Base-by-base conservation (phyloP, 2,888 invertebrate species). In the Eupithecia abbreviata region DNA sequence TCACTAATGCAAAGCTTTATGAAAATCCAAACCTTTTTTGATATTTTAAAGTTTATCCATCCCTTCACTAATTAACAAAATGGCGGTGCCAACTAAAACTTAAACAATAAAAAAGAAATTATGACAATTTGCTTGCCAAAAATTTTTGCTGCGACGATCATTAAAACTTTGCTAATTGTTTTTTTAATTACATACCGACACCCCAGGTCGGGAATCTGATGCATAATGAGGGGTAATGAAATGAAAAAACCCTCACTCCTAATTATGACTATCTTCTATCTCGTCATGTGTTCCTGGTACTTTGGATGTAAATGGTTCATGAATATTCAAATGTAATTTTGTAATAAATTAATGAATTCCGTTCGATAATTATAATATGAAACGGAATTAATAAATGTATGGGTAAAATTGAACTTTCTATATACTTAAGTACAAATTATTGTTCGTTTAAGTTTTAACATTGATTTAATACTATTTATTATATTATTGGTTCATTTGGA, bases 161-260 rank as follows among this genome's bases (percentile, higher is more conserved):
- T 87, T 86, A 85, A 86, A 87, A 87, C 83, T 87, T 86, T 82
- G 66, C 75, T 85, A 83, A 87, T 87, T 84, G 83, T 82, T 85
- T 84, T 85, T 84, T 84, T 82, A 75, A 83, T 85, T 84, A 85
- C 84, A 85, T 82, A 30, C 70, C 18, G 58, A 81, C 78, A 66
- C 80, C 80, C 72, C 67, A 76, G 81, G 58, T 71, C 58, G 10
- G 66, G 42, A 70, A 55, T 62, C 67, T 12, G 4, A 45, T 18
- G 62, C 49, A 71, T 65, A 75, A 78, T 75, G 79, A 72, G 81
- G 75, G 74, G 77, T 77, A 81, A 77, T 62, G 81, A 30, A 30
- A 30, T 30, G 30, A 30, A 30, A 30, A 30, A 30, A 77, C 74
- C 78, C 75, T 72, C 78, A 78, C 73, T 79, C 75, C 77, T 84